Evolutionary conservation across 2,888 invertebrate species (phyloP).

Genomic region (Tenodera sinensis): DNA sequence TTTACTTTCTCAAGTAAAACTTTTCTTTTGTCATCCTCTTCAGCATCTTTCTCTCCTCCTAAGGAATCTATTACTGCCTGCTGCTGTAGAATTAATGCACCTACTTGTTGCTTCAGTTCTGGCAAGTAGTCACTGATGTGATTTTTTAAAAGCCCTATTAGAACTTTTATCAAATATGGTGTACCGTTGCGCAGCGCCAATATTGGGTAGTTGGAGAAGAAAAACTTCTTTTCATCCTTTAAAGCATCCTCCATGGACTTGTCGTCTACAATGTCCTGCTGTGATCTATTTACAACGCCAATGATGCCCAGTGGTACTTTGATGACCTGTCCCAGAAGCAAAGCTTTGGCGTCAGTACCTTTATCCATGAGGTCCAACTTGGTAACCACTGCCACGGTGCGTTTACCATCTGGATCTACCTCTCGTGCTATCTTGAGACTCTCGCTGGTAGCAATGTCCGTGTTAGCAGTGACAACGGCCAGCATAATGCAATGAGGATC

Average conservation of each 20-base stretch:
- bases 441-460: conserved; percentile 62
- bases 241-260: conserved; percentile 48
- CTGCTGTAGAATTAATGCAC: conserved; percentile 57
- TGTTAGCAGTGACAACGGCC: conserved; percentile 60
- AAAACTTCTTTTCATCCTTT: conserved; percentile 56
- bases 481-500: conserved; percentile 61
- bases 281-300: conserved; percentile 62
- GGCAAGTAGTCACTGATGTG: conserved; percentile 62
- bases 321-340: conserved; percentile 57
- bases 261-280: conserved; percentile 52
- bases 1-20: conserved; percentile 60
- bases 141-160: conserved; percentile 59
- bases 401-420: conserved; percentile 55
- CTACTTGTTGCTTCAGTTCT: conserved; percentile 55
- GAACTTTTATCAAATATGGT: conserved; percentile 54
- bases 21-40: conserved; percentile 55
- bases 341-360: conserved; percentile 59
- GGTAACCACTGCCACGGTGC: conserved; percentile 61
- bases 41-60: conserved; percentile 38
- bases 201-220: conserved; percentile 58
- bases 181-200: conserved; percentile 58
- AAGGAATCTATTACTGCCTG: conserved; percentile 56
- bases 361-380: conserved; percentile 66
- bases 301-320: conserved; percentile 63
- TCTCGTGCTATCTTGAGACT: conserved; percentile 58